phyloP scores from a whole-genome alignment of 2,113 vertebrate species.

The Gymnobelideus leadbeateri region DNA sequence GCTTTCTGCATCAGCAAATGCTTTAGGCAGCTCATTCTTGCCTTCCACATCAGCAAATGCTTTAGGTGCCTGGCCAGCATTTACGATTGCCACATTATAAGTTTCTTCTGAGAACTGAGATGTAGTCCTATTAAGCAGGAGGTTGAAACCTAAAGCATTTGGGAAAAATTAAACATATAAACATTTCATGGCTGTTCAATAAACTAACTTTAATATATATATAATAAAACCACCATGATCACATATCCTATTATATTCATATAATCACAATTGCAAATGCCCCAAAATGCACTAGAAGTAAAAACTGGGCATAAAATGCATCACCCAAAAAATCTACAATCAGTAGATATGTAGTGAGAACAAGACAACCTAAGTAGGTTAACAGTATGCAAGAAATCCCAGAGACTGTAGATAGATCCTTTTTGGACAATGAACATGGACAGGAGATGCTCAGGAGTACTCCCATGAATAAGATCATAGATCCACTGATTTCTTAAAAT shows the following conservation, averaged over 20 bases:
- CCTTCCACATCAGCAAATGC: slow-evolving; percentile 31
- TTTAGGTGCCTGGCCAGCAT: background rate
- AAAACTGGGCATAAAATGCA: background rate
- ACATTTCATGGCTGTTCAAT: background rate
- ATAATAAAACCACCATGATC: background rate
- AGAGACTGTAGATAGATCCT: background rate
- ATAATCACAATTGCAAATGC: background rate
- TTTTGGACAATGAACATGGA: background rate
- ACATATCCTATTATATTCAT: background rate
- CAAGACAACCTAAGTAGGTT: background rate
- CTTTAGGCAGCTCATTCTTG: rapidly evolving
- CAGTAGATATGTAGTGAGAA: background rate
- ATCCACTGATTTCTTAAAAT: background rate
- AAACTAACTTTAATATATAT: background rate
- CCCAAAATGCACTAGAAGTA: background rate
- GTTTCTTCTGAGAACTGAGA: slow-evolving; percentile 50
- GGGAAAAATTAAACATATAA: slow-evolving; percentile 5
- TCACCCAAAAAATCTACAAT: background rate
- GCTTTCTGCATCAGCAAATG: slow-evolving; percentile 33
- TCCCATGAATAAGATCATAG: background rate
- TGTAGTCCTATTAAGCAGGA: slow-evolving; percentile 47
- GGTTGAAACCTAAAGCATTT: slow-evolving; percentile 67
- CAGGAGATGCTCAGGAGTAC: too few relatives aligned
- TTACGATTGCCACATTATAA: background rate
- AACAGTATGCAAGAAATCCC: background rate